Evolutionary conservation across 2,888 invertebrate species (phyloP), one percentile per base, ranked within the genome.

Genomic region (Machimus rusticus): DNA sequence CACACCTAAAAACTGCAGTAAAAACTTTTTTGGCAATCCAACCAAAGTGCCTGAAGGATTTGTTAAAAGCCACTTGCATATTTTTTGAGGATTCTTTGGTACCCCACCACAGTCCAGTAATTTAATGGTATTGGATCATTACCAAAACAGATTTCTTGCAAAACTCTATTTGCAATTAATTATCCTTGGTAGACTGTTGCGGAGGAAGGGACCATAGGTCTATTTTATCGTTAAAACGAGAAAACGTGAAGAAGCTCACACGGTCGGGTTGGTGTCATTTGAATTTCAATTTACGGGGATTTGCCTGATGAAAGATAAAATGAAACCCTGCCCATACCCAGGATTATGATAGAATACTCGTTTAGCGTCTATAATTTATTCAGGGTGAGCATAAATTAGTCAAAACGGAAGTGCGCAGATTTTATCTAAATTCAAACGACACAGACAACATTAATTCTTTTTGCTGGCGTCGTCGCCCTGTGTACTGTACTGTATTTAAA

Each of bases 1-100:
- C 66, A 57, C 82, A 82, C 82, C 82, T 82, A 57, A 82, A 82
- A 82, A 57, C 82, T 82, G 82, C 82, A 82, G 82, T 82, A 82
- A 82, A 82, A 82, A 82, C 23, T 82, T 82, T 82, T 55, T 82
- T 82, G 82, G 82, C 79, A 79, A 51, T 31, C 51, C 16, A 28
- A 23, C 51, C 12, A 5, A 9, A 66, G 12, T 19, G 66, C 66
- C 66, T 66, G 12, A 66, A 66, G 66, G 66, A 66, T 28, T 66
- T 66, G 66, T 66, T 66, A 66, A 66, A 66, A 66, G 66, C 23
- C 66, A 66, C 66, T 66, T 66, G 66, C 19, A 66, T 66, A 66
- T 66, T 66, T 66, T 66, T 66, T 19, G 66, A 23, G 66, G 66
- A 12, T 23, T 66, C 66, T 66, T 66, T 66, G 66, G 66, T 66